These are phyloP conservation scores for Monochamus saltuarius DNA, from an alignment of 1,140 invertebrate genomes.

Conservation along the genomic window DNA sequence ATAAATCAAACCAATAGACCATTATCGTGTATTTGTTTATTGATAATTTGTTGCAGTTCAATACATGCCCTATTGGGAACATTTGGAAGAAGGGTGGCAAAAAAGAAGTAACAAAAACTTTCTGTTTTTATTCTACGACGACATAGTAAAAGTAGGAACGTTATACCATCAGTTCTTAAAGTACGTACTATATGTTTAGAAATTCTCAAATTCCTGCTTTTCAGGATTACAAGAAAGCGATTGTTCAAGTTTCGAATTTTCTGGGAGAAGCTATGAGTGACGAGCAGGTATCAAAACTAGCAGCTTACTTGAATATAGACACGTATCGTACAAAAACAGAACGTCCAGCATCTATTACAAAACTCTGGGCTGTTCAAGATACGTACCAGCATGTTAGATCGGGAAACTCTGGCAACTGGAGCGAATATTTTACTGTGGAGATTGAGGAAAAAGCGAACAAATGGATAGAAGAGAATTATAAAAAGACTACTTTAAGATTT, in stretches of 20 bases:
- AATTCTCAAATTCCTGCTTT: conserved; percentile 20
- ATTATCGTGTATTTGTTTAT: background rate
- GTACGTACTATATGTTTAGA: background rate
- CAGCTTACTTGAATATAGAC: conserved; percentile 67
- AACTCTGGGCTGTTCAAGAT: conserved; percentile 28
- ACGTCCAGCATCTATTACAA: conserved; percentile 33
- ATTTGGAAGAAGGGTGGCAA: conserved; percentile 73
- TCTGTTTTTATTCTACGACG: conserved; percentile 79
- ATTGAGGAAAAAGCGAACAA: conserved; percentile 28
- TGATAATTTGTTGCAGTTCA: conserved; percentile 56
- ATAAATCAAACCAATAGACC: background rate
- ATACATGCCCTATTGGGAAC: conserved; percentile 74
- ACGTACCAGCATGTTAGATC: conserved; percentile 28
- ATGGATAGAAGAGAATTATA: conserved; percentile 39
- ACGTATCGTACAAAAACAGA: conserved; percentile 71
- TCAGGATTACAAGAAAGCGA: conserved; percentile 58
- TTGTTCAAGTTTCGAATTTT: conserved; percentile 61
- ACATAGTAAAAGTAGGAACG: conserved; percentile 56
- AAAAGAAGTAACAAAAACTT: conserved; percentile 66
- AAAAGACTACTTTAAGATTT: conserved; percentile 30
- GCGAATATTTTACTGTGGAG: conserved; percentile 32
- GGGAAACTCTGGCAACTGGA: conserved; percentile 37
- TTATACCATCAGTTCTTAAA: conserved; percentile 10
- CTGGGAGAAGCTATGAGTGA: conserved; percentile 58
- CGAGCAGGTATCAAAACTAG: conserved; percentile 57